Conservation (phyloP, 2,113 vertebrate genomes). For the Antidorcas marsupialis region DNA sequence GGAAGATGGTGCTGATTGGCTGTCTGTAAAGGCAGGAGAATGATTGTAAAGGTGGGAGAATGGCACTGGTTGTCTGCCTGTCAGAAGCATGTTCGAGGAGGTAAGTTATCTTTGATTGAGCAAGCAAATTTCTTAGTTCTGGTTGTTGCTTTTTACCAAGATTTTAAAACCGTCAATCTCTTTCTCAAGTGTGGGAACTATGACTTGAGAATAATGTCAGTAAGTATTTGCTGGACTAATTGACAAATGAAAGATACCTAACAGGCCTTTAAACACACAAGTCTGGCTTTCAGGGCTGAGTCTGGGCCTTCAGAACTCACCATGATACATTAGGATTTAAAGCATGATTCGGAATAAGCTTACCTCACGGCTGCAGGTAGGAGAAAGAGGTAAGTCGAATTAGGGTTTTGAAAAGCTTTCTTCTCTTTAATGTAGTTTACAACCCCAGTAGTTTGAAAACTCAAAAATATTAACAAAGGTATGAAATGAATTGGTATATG, state of each 20-base stretch:
- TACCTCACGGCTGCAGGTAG: neutral
- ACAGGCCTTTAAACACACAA: neutral
- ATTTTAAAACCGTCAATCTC: constrained; percentile 2
- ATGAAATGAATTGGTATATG: neutral
- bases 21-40: neutral
- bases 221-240: constrained; percentile 42
- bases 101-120: neutral
- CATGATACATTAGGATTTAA: neutral
- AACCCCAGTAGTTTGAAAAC: neutral
- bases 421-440: neutral
- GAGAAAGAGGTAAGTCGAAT: neutral
- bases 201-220: neutral
- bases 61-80: neutral
- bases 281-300: neutral
- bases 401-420: neutral
- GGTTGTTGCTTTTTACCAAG: constrained; percentile 29
- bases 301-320: neutral
- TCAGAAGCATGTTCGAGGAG: neutral
- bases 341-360: neutral
- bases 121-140: constrained; percentile 23
- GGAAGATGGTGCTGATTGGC: neutral
- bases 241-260: neutral
- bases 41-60: neutral
- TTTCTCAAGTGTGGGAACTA: neutral
- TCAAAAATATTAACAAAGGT: neutral